These are phyloP conservation scores for Grapholita molesta DNA, from an alignment of 1,140 invertebrate species.

Conservation along the genomic window DNA sequence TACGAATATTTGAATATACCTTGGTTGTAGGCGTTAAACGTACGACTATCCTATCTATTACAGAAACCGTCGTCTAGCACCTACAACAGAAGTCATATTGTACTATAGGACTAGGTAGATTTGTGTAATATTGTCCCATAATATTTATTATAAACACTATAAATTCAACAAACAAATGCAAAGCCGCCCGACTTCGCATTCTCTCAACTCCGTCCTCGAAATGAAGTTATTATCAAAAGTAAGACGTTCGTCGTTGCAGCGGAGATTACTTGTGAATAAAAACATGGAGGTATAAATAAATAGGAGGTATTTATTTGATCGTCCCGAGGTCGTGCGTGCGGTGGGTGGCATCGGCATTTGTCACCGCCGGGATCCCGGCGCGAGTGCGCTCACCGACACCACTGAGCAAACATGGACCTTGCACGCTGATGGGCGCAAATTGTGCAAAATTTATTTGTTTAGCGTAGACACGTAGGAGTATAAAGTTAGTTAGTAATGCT, in stretches of 20 bases:
- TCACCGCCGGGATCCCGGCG: constrained; percentile 34
- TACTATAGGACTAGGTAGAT: too few relatives aligned
- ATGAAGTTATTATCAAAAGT: constrained; percentile 17
- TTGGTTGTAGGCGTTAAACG: too few relatives aligned
- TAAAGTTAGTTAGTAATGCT: too few relatives aligned
- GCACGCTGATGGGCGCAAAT: neutral
- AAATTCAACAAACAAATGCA: neutral
- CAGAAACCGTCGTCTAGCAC: too few relatives aligned
- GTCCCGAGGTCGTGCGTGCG: constrained; percentile 48
- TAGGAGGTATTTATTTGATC: constrained; percentile 54
- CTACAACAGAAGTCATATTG: too few relatives aligned
- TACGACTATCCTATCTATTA: too few relatives aligned
- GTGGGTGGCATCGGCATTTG: constrained; percentile 71
- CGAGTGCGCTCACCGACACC: neutral
- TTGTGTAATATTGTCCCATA: too few relatives aligned
- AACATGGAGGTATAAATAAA: constrained; percentile 45
- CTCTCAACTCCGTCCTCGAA: neutral
- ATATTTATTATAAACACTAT: neutral
- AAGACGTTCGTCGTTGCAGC: neutral
- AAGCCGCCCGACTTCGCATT: neutral
- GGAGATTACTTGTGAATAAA: constrained; percentile 33
- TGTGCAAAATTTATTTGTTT: neutral
- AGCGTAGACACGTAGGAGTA: too few relatives aligned
- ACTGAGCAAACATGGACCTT: constrained; percentile 18
- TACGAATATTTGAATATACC: too few relatives aligned